Evolutionary conservation across 2,888 invertebrate genomes (phyloP), one percentile per base, ranked within the genome.

Genomic region (Dynastes hyllus): DNA sequence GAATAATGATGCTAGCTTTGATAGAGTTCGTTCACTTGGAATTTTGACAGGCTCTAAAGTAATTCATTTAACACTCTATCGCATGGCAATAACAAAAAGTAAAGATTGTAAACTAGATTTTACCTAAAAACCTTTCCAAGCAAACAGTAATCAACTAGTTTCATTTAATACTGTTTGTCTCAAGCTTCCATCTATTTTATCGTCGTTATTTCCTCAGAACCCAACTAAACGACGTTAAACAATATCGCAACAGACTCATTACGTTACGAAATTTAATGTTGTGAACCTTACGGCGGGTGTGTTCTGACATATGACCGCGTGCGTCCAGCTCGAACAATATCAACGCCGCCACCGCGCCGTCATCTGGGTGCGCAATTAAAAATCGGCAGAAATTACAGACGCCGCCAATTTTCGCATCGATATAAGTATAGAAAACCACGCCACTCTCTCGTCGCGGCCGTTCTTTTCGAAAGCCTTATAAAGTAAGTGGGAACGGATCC

Each of bases 341-440:
- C 67, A 45, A 45, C 40, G n/a, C 16, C 67, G 40, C 45, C 69
- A 8, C 32, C 13, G 13, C 53, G 13, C 22, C 16, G 55, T 53
- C 55, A 71, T 71, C 40, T 71, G 71, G 71, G 71, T 58, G 71
- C 53, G 71, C 55, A 55, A 55, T 71, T 58, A 71, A 55, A 55
- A 71, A 58, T 69, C 69, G 8, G 8, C 69, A 51, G 29, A 63
- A 63, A 63, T 63, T 29, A 51, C 51, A 29, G 45, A 45, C 45
- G 16, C 29, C 11, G 32, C 63, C 11, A 67, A 67, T 71, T 71
- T 71, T 71, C 55, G 55, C 40, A n/a, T 55, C 37, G 22, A 51
- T 69, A 51, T 45, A 9, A 69, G 50, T 51, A 11, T 40, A 40
- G 40, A 40, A 40, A 40, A 45, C 32, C 32, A 32, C 11, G 45